These are phyloP conservation scores for Zoanthus sansibaricus DNA, from an alignment of 92 coral and sea anemone genomes.

Conservation along the genomic window DNA sequence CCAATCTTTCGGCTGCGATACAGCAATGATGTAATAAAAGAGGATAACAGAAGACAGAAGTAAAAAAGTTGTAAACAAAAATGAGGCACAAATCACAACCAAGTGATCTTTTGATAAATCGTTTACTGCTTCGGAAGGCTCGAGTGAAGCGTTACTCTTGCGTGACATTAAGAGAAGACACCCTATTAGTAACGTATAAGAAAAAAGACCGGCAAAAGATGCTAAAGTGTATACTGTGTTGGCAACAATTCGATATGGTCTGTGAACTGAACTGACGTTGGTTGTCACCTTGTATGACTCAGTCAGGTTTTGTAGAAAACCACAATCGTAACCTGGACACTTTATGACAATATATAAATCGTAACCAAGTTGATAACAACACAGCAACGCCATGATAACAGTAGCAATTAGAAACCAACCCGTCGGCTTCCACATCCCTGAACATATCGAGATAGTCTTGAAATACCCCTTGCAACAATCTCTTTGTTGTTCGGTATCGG, in stretches of 20 bases:
- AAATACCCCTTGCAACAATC: not conserved
- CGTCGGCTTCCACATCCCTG: slow-evolving; percentile 71
- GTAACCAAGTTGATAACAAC: slow-evolving; percentile 70
- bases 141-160: slow-evolving; percentile 15
- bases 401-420: slow-evolving; percentile 57
- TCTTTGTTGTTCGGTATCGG: not conserved
- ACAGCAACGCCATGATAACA: slow-evolving; percentile 46
- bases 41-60: slow-evolving; percentile 66
- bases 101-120: slow-evolving; percentile 56
- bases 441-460: slow-evolving; percentile 48
- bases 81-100: slow-evolving; percentile 46
- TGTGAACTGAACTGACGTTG: slow-evolving; percentile 45
- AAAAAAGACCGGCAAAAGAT: slow-evolving; percentile 68
- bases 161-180: slow-evolving; percentile 56
- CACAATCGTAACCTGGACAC: slow-evolving; percentile 78
- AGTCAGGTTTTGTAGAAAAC: slow-evolving; percentile 65
- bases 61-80: slow-evolving; percentile 33
- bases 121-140: slow-evolving; percentile 47
- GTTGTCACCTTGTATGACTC: slow-evolving; percentile 5
- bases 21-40: slow-evolving; percentile 68
- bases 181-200: slow-evolving; percentile 59
- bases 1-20: slow-evolving; percentile 53
- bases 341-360: slow-evolving; percentile 68
- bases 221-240: slow-evolving; percentile 77
- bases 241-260: slow-evolving; percentile 57